These are phyloP conservation scores for Biston stratarius DNA, from an alignment of 2,888 invertebrate genomes.

Conservation along the genomic window DNA sequence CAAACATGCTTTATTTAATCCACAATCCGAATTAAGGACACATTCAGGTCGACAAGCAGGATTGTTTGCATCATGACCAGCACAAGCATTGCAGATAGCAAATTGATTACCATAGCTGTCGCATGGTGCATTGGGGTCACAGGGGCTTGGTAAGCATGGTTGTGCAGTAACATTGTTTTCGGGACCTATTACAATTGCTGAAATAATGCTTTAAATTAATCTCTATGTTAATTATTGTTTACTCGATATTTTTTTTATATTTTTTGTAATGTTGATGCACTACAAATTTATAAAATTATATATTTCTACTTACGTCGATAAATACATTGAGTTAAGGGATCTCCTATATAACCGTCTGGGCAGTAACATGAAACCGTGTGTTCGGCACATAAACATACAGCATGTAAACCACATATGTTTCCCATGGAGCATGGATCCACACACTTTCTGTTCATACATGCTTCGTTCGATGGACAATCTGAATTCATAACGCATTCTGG, in stretches of 20 bases:
- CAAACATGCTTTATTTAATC: slow-evolving; percentile 91
- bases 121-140: slow-evolving; percentile 89
- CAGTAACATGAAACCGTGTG: slow-evolving; percentile 95
- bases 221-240: not conserved
- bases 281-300: not conserved
- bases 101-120: slow-evolving; percentile 90
- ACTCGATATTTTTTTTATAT: not conserved
- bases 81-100: slow-evolving; percentile 93
- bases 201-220: slow-evolving; percentile 46
- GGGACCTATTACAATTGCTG: slow-evolving; percentile 82
- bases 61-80: slow-evolving; percentile 89
- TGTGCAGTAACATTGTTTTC: slow-evolving; percentile 87
- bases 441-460: slow-evolving; percentile 92
- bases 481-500: slow-evolving; percentile 94
- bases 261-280: not conserved
- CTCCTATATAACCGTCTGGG: slow-evolving; percentile 91
- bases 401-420: slow-evolving; percentile 92
- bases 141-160: slow-evolving; percentile 93
- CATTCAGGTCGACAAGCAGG: slow-evolving; percentile 94
- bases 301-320: slow-evolving; percentile 76
- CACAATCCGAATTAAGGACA: slow-evolving; percentile 92
- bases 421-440: slow-evolving; percentile 90
- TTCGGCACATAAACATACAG: slow-evolving; percentile 92
- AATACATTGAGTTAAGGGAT: slow-evolving; percentile 92
- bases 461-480: slow-evolving; percentile 91